A percentile compares a stretch with the other conserved stretches of the same genome.
These are phyloP conservation scores for Ophioderma brevispina DNA, from an alignment of 35 echinoderm and acorn worm species.

Conservation along the genomic window DNA sequence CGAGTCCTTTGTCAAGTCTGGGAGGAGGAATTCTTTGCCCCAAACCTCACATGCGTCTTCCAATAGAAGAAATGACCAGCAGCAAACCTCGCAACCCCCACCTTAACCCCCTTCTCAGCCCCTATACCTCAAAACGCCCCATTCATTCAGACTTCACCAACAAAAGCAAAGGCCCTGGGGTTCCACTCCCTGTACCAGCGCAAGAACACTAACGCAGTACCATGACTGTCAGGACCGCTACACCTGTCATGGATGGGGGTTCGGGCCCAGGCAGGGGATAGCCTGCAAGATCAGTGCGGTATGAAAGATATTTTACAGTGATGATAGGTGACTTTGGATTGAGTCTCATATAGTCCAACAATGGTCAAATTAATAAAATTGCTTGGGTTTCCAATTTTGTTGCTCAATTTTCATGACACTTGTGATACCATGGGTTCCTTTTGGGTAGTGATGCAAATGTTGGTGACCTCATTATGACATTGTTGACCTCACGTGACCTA, in stretches of 20 bases:
- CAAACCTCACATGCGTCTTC: conserved; percentile 58
- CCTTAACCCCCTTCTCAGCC: conserved; percentile 92
- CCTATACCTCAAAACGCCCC: conserved; percentile 25
- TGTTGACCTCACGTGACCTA: too few relatives aligned
- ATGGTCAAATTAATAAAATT: too few relatives aligned
- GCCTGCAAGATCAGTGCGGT: neutral
- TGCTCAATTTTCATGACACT: too few relatives aligned
- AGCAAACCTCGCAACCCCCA: conserved; percentile 56
- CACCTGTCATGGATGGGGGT: conserved; percentile 24
- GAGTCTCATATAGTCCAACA: too few relatives aligned
- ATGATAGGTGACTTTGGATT: too few relatives aligned
- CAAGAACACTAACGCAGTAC: neutral
- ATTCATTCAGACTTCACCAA: too few relatives aligned
- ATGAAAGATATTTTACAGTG: too few relatives aligned
- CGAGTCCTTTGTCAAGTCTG: conserved; percentile 87
- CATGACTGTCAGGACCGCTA: conserved; percentile 19
- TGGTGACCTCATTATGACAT: too few relatives aligned
- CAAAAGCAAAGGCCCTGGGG: conserved; percentile 14
- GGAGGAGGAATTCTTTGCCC: conserved; percentile 81
- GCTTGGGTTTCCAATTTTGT: too few relatives aligned
- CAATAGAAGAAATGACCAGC: conserved; percentile 90
- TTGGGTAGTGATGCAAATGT: too few relatives aligned
- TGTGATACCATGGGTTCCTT: too few relatives aligned
- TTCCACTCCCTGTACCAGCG: conserved; percentile 28
- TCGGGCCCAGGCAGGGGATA: conserved; percentile 47